phyloP scores from a whole-genome alignment of 2,888 invertebrate genomes.

The Protophormia terraenovae region DNA sequence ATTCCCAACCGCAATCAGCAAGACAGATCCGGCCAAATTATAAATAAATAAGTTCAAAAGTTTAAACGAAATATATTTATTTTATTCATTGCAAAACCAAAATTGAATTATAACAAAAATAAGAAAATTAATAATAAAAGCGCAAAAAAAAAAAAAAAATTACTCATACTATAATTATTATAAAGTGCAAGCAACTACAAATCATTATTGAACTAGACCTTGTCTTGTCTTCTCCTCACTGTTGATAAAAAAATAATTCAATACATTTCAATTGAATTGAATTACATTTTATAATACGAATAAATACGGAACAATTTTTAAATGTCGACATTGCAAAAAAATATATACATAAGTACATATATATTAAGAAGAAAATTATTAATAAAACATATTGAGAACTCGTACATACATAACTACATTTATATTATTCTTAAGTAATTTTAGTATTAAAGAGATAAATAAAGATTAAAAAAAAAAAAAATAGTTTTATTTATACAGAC shows the following conservation, averaged over 20 bases:
- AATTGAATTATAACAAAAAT: neutral
- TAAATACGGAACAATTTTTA: slow-evolving; percentile 57
- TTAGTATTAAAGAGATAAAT: neutral
- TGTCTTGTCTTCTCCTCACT: neutral
- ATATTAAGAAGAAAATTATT: slow-evolving; percentile 31
- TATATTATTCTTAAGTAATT: neutral
- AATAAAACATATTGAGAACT: slow-evolving; percentile 3
- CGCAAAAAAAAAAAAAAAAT: slow-evolving; percentile 13
- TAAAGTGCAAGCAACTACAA: slow-evolving; percentile 20
- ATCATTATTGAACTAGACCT: slow-evolving; percentile 32
- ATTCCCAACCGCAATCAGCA: slow-evolving; percentile 10
- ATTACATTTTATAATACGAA: slow-evolving; percentile 19
- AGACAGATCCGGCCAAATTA: slow-evolving; percentile 31
- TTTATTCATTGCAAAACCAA: neutral
- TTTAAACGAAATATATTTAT: neutral
- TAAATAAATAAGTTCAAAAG: slow-evolving; percentile 20
- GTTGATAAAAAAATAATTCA: neutral
- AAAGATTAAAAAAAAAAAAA: neutral
- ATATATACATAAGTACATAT: neutral
- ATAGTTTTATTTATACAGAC: neutral
- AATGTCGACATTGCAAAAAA: slow-evolving; percentile 30
- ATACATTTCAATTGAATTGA: slow-evolving; percentile 32
- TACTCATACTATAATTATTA: slow-evolving; percentile 28
- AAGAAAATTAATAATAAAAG: neutral
- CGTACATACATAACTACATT: neutral